A percentile compares a stretch with the other conserved stretches of the same genome.
Evolutionary conservation across 2,113 vertebrate genomes (phyloP).

Genomic region (Gobiocypris rarus): DNA sequence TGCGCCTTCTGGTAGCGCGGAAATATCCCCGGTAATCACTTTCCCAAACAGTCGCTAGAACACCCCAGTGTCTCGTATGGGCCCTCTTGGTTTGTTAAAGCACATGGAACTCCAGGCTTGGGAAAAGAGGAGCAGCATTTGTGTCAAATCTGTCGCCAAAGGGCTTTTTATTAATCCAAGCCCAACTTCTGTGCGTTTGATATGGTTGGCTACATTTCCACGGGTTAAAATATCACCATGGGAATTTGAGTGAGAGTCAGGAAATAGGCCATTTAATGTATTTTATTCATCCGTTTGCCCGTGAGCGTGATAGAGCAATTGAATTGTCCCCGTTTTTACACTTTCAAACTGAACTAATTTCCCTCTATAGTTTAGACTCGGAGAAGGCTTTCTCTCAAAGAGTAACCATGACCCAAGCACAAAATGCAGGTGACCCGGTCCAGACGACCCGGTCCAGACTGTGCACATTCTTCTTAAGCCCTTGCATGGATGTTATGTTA

Average conservation of each 20-base stretch:
- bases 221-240: constrained; percentile 39
- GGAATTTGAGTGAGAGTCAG: constrained; percentile 38
- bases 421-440: constrained; percentile 84
- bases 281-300: constrained; percentile 47
- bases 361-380: constrained; percentile 34
- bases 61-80: neutral
- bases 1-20: constrained; percentile 54
- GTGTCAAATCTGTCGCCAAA: constrained; percentile 46
- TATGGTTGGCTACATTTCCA: constrained; percentile 44
- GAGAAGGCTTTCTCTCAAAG: constrained; percentile 61
- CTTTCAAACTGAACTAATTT: constrained; percentile 46
- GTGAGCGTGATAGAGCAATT: constrained; percentile 36
- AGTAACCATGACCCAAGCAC: constrained; percentile 83
- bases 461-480: constrained; percentile 76
- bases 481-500: constrained; percentile 75
- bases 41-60: constrained; percentile 32
- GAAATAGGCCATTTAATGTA: constrained; percentile 44
- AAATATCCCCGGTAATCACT: constrained; percentile 53
- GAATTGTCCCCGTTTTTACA: constrained; percentile 47
- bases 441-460: constrained; percentile 80
- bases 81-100: constrained; percentile 32
- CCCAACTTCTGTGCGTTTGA: constrained; percentile 44
- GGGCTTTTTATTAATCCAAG: constrained; percentile 45
- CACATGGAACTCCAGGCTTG: constrained; percentile 28
- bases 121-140: constrained; percentile 41